phyloP scores from a whole-genome alignment of 1,140 invertebrate species.

The Drosophila littoralis region DNA sequence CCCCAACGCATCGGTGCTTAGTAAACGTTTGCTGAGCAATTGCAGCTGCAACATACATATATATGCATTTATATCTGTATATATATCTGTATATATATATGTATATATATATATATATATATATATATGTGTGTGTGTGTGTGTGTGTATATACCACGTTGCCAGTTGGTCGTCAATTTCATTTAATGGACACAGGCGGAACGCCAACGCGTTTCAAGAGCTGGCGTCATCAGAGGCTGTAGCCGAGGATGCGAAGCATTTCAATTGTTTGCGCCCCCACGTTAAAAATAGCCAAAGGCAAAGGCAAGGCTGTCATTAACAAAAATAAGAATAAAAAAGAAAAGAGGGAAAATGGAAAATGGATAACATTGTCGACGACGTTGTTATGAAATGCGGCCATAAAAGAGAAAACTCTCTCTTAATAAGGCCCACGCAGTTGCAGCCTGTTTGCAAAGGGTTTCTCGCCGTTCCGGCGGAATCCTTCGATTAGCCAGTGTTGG shows the following conservation, averaged over 20 bases:
- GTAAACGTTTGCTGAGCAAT: not conserved
- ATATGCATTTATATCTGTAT: too few relatives aligned
- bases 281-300: slow-evolving; percentile 63
- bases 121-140: too few relatives aligned
- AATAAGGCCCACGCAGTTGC: slow-evolving; percentile 1
- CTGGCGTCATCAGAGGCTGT: slow-evolving; percentile 46
- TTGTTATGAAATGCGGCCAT: slow-evolving; percentile 25
- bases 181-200: slow-evolving; percentile 10
- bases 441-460: too few relatives aligned
- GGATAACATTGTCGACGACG: not conserved
- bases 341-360: not conserved
- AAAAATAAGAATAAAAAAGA: slow-evolving; percentile 28
- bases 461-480: too few relatives aligned
- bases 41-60: slow-evolving; percentile 6
- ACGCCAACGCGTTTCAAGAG: slow-evolving; percentile 38
- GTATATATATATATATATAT: too few relatives aligned
- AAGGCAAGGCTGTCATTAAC: slow-evolving; percentile 65
- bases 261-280: slow-evolving; percentile 20
- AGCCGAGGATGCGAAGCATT: slow-evolving; percentile 15
- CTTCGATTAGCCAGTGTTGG: too few relatives aligned
- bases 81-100: too few relatives aligned
- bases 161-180: slow-evolving; percentile 10
- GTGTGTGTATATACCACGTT: too few relatives aligned
- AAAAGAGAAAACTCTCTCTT: not conserved
- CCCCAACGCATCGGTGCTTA: not conserved